Evolutionary conservation across 92 coral and sea anemone genomes (phyloP).

Genomic region (Diadumene lineata): DNA sequence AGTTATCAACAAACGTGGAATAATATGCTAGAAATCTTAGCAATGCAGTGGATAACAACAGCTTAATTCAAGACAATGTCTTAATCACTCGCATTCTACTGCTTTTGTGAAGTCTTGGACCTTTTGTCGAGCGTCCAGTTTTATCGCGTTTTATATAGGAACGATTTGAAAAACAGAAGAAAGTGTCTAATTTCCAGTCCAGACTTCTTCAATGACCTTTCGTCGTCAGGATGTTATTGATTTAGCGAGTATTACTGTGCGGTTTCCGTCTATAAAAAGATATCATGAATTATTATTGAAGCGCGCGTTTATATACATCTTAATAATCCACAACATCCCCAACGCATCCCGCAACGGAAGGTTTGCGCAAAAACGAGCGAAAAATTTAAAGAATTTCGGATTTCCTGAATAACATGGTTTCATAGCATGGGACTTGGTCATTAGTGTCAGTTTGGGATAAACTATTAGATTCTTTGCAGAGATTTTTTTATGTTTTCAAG

Average conservation of each 20-base stretch:
- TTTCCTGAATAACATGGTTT: neutral
- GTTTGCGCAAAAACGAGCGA: neutral
- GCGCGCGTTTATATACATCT: neutral
- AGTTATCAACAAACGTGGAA: neutral
- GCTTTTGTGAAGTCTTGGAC: neutral
- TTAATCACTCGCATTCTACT: neutral
- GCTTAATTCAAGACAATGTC: neutral
- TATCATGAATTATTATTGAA: neutral
- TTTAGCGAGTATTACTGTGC: neutral
- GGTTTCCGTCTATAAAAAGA: neutral
- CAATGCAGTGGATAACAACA: neutral
- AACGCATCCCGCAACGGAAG: neutral
- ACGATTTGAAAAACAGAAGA: neutral
- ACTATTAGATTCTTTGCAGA: neutral
- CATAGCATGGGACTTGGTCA: neutral
- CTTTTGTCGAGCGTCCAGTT: neutral
- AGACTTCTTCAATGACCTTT: conserved; percentile 4
- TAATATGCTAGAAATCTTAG: neutral
- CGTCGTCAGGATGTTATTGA: conserved; percentile 8
- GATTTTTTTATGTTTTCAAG: neutral
- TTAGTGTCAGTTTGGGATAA: too few relatives aligned
- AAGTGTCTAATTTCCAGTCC: neutral
- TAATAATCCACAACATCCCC: neutral
- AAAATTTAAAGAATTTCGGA: conserved; percentile 7
- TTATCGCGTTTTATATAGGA: neutral